Evolutionary conservation across 2,113 vertebrate genomes (phyloP), one percentile per base, ranked within the genome.

Genomic region (Ornithorhynchus anatinus): DNA sequence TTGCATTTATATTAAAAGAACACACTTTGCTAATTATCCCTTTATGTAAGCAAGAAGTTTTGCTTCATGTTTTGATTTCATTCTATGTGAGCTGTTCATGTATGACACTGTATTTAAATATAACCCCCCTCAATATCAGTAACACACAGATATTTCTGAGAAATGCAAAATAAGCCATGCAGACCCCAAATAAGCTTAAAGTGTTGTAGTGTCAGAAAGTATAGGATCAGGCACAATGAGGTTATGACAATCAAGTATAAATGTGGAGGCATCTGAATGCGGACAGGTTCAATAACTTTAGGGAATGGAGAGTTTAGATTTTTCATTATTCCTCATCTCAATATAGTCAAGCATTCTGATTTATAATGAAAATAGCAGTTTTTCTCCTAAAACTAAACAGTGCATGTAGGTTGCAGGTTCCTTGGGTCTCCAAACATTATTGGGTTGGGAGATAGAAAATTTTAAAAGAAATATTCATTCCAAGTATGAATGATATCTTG

Each of bases 11-110:
- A 33, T 77, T 56, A 61, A 23, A 54, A 0, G 48, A 67, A 17
- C 61, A 77, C 1, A 2, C 47, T 67, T 80, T 65, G 48, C 59
- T 76, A 88, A 78, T 86, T 82, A 66, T 86, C 63, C n/a, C n/a
- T 75, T 72, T 83, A 70, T 60, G 70, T 77, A 84, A 88, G 80
- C 82, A 14, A 45, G 17, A 59, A 79, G 53, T 20, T 78, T 32
- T 77, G 71, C 87, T 66, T 88, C 77, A 40, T 80, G 63, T 85
- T 86, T 86, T 73, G 79, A 47, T 85, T 81, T 85, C 88, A 42
- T 69, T 76, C 69, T 67, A 62, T 40, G 36, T 64, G 57, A 77
- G 75, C 72, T 77, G 77, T 66, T 86, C 86, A 86, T 78, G 69
- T 81, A 79, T 74, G 52, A 45, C 31, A 80, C 88, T 88, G 79